Evolutionary conservation across 2,797 vertebrate genomes (phyloP), one percentile per base, ranked within the genome.

Genomic region (Ctenochaetus hawaiiensis): DNA sequence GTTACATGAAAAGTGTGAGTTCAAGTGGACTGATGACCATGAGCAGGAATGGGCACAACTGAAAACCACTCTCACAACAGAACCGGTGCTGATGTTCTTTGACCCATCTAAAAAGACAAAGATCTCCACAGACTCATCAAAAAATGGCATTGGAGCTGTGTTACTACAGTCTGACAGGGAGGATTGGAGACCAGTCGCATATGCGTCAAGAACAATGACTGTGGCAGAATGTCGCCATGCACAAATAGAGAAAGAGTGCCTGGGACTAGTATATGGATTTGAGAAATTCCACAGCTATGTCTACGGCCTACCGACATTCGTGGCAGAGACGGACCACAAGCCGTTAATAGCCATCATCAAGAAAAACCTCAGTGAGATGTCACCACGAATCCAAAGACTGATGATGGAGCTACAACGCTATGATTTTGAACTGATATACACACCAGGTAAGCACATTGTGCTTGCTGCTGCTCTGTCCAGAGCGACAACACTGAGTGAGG

Each of bases 201-300:
- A 73, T 26, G 54, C 14, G 1, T 77, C 54, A 6, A 73, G 68
- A 66, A 51, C 60, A 7, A 61, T 60, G 53, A 72, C 45, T 1
- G 6, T 5, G 6, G 34, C 48, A 6, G 45, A 68, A 22, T n/a
- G 54, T 16, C 4, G 8, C 3, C 14, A 44, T 13, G 43, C 43
- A 44, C 72, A 76, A 41, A 80, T 66, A 14, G 53, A 80, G 43
- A 75, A 75, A 48, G 72, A 72, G 23, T 53, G 37, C 44, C 43
- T 68, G 0, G 52, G 58, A 37, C 39, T 74, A 4, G 45, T 65
- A 13, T 59, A 52, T 60, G 58, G 63, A 0, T 54, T 57, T 22
- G 37, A 53, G 34, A 74, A 73, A 14, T 63, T 63, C 20, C 57
- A 69, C 26, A 53, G 47, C 20, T 53, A 80, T 60, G 65, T 75